Conservation (phyloP, 2,797 vertebrate species). For the Glossophaga mutica region DNA sequence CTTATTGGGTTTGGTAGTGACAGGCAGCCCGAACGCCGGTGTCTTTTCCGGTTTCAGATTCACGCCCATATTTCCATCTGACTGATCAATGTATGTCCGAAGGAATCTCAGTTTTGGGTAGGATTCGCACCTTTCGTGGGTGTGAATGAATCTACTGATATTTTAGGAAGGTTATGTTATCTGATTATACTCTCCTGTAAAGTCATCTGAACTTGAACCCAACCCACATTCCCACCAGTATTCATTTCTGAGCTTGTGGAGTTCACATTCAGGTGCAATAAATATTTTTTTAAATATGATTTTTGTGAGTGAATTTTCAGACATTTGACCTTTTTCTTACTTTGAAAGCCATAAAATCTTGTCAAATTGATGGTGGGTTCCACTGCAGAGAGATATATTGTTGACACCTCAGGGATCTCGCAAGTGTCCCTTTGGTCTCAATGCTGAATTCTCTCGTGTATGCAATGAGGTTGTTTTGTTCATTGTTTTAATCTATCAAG, state of each 20-base stretch:
- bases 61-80: neutral
- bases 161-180: neutral
- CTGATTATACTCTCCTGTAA: neutral
- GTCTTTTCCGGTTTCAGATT: no score
- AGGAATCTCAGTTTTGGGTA: neutral
- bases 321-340: neutral
- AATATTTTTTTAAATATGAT: neutral
- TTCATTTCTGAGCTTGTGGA: neutral
- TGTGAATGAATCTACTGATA: neutral
- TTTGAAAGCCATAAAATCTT: neutral
- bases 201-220: neutral
- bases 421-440: neutral
- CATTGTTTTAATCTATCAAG: neutral
- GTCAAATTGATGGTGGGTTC: neutral
- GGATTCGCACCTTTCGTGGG: neutral
- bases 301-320: neutral
- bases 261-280: neutral
- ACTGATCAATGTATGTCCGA: neutral
- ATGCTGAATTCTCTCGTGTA: neutral
- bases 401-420: neutral
- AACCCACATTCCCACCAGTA: neutral
- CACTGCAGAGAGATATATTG: neutral
- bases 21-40: no score
- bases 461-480: neutral
- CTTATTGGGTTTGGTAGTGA: no score